A percentile compares a stretch with the other conserved stretches of the same genome.
These are phyloP conservation scores for Paratrypauchen microcephalus DNA, from an alignment of 2,797 vertebrate genomes.

Conservation along the genomic window DNA sequence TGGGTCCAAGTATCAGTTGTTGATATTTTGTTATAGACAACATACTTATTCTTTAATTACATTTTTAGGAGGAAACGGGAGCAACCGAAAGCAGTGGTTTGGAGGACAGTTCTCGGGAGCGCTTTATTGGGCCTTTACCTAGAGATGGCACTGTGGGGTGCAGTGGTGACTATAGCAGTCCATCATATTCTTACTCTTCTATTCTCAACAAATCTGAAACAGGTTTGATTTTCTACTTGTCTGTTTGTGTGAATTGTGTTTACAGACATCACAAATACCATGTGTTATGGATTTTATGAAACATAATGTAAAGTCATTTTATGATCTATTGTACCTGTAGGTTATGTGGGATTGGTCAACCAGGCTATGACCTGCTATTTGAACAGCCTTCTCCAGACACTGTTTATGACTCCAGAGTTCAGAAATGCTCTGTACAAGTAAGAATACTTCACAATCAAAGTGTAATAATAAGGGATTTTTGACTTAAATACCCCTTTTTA, in stretches of 20 bases:
- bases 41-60: not conserved
- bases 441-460: slow-evolving; percentile 54
- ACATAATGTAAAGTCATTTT: not conserved
- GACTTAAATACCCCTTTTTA: not conserved
- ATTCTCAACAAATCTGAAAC: slow-evolving; percentile 97
- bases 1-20: slow-evolving; percentile 64
- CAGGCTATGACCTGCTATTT: slow-evolving; percentile 99
- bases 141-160: slow-evolving; percentile 87
- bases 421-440: slow-evolving; percentile 99
- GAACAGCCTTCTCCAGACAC: slow-evolving; percentile 97
- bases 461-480: not conserved
- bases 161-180: slow-evolving; percentile 92
- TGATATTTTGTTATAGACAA: not conserved
- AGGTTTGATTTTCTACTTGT: slow-evolving; percentile 70
- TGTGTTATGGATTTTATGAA: not conserved
- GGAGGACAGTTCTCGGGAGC: slow-evolving; percentile 87
- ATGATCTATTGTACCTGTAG: slow-evolving; percentile 59
- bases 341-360: slow-evolving; percentile 97
- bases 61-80: slow-evolving; percentile 84
- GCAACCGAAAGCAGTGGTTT: slow-evolving; percentile 81
- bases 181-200: slow-evolving; percentile 94
- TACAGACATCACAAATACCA: not conserved
- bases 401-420: slow-evolving; percentile 99
- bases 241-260: not conserved
- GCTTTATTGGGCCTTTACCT: slow-evolving; percentile 92